Evolutionary conservation across 2,113 vertebrate genomes (phyloP), one percentile per base, ranked within the genome.

Genomic region (Anhinga anhinga): DNA sequence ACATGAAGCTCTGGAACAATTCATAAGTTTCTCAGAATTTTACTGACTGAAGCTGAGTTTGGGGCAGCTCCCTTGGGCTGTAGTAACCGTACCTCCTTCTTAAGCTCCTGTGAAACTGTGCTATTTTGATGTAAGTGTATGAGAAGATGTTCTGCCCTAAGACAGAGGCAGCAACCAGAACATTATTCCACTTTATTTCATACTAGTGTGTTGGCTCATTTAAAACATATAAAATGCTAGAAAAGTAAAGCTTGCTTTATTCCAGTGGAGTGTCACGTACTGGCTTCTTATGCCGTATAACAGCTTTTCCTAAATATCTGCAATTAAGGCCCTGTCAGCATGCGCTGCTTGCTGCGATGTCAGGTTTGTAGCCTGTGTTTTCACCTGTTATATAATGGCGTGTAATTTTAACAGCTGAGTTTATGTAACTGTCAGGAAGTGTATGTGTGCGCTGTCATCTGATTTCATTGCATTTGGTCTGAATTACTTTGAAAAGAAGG

Each of bases 361-460:
- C 92, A 92, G 92, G 88, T 95, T 95, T 92, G 88, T 84, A 97
- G 94, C 79, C 74, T 0, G 11, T 95, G 82, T 90, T 97, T 94
- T 92, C 82, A 95, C 95, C 95, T 96, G 73, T 92, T 96, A 96
- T 40, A 19, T 92, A 95, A 95, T 71, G 77, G 63, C 76, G 63
- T 88, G 92, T 92, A 66, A 96, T 93, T 93, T 94, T 97, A 96
- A 92, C 92, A 84, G 86, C 93, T 59, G 63, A 78, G 88, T 97
- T 95, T 86, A 92, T 77, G 80, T 97, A 94, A 96, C 80, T 86
- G 80, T 65, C 4, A 3, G 82, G 87, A 69, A 85, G 90, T 10
- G 32, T 89, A 0, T 91, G 89, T 78, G 73, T 49, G 58, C 5
- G 1, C 92, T 92, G 94, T 93, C 76, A 84, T 65, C 88, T 45